These are phyloP conservation scores for Tillus elongatus DNA, from an alignment of 2,888 invertebrate species.

Conservation along the genomic window DNA sequence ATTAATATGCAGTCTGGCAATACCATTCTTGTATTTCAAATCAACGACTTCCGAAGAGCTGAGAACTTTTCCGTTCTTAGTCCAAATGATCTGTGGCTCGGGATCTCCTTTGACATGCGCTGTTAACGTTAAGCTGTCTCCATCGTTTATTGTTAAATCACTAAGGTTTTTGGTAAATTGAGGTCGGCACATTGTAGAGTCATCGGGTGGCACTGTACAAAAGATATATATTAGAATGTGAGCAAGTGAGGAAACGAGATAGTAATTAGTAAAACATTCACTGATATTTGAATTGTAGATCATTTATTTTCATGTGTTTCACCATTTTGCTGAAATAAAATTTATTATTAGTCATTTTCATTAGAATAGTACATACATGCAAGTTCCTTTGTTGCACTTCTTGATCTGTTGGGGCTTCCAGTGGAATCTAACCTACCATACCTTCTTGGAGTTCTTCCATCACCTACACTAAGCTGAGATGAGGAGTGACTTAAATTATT, in stretches of 20 bases:
- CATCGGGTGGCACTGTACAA: constrained; percentile 72
- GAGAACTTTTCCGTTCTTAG: constrained; percentile 70
- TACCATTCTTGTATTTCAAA: constrained; percentile 83
- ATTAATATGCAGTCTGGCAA: constrained; percentile 78
- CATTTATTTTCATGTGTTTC: too few species aligned
- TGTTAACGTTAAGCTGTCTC: constrained; percentile 73
- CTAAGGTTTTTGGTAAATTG: constrained; percentile 70
- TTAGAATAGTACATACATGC: constrained; percentile 49
- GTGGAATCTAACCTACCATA: constrained; percentile 65
- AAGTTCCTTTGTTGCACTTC: constrained; percentile 84
- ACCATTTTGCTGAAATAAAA: too few species aligned
- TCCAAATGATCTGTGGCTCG: constrained; percentile 85
- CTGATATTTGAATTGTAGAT: too few species aligned
- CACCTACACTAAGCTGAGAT: constrained; percentile 41
- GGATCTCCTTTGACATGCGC: constrained; percentile 86
- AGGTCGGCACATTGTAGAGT: constrained; percentile 79
- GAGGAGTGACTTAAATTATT: constrained; percentile 41
- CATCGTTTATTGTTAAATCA: constrained; percentile 73
- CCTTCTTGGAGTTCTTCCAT: constrained; percentile 49
- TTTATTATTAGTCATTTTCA: constrained; percentile 11
- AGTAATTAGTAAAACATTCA: too few species aligned
- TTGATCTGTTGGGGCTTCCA: constrained; percentile 75
- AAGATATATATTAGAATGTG: constrained; percentile 14
- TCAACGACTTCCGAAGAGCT: constrained; percentile 78
- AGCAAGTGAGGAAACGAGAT: too few species aligned